Percentiles rank a stretch among this genome's conserved stretches.
Conservation (phyloP, 92 coral and sea anemone species). For the Porites lobata region DNA sequence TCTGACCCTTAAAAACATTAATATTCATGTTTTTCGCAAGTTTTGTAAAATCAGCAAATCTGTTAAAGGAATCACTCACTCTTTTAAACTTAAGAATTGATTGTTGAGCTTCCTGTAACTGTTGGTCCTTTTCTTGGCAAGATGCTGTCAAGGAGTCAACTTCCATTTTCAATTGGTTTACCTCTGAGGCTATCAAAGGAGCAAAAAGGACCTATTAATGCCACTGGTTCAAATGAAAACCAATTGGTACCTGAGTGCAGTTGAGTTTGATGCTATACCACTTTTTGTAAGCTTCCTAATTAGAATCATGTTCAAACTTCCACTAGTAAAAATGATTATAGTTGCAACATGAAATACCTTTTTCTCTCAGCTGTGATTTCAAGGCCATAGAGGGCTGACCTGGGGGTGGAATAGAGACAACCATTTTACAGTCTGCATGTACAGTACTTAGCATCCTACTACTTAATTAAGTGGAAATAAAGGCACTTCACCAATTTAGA, state of each 20-base stretch:
- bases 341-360: constrained; percentile 66
- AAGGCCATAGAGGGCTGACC: constrained; percentile 81
- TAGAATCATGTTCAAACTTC: too few species aligned
- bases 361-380: constrained; percentile 93
- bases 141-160: constrained; percentile 87
- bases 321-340: neutral
- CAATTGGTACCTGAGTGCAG: neutral
- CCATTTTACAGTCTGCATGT: too few species aligned
- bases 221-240: neutral
- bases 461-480: too few species aligned
- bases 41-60: neutral
- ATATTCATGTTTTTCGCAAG: neutral
- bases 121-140: constrained; percentile 83
- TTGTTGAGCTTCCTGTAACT: constrained; percentile 81
- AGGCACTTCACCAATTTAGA: too few species aligned
- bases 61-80: constrained; percentile 39
- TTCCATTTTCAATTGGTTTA: constrained; percentile 85
- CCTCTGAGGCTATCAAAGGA: constrained; percentile 88
- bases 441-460: too few species aligned
- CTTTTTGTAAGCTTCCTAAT: too few species aligned
- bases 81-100: constrained; percentile 70
- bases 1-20: neutral
- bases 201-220: neutral
- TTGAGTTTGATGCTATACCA: too few species aligned
- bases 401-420: constrained; percentile 1